phyloP scores from a whole-genome alignment of 1,140 invertebrate species.

The Colletes latitarsis region DNA sequence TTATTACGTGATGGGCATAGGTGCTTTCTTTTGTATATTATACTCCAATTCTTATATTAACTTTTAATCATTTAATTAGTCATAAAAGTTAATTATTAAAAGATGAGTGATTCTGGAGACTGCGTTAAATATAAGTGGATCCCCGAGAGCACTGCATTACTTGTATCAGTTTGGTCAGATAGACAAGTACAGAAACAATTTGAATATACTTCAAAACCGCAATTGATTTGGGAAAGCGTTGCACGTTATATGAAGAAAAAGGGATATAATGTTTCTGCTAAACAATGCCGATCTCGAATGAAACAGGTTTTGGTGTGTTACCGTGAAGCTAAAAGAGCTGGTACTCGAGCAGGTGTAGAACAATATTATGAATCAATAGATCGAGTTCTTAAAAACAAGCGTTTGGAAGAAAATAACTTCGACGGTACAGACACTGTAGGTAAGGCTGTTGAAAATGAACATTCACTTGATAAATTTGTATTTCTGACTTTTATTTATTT shows the following conservation, averaged over 20 bases:
- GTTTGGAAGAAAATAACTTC: conserved; percentile 56
- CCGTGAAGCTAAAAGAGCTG: conserved; percentile 76
- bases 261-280: conserved; percentile 76
- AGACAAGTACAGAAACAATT: conserved; percentile 79
- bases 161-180: conserved; percentile 79
- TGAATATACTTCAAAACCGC: conserved; percentile 73
- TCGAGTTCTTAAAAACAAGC: conserved; percentile 73
- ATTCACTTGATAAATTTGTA: background rate
- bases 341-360: conserved; percentile 75
- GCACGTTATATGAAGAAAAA: conserved; percentile 79
- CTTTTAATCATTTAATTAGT: background rate
- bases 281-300: conserved; percentile 79
- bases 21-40: background rate
- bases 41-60: background rate
- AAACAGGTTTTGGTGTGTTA: conserved; percentile 79
- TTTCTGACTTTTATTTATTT: background rate
- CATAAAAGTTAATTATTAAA: background rate
- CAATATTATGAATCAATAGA: conserved; percentile 79
- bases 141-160: conserved; percentile 75
- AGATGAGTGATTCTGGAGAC: conserved; percentile 69
- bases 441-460: conserved; percentile 27
- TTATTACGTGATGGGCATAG: background rate
- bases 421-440: conserved; percentile 76
- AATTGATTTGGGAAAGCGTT: conserved; percentile 78
- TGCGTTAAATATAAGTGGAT: conserved; percentile 79